Evolutionary conservation across 1,140 invertebrate genomes (phyloP).

Genomic region (Leguminivora glycinivorella): DNA sequence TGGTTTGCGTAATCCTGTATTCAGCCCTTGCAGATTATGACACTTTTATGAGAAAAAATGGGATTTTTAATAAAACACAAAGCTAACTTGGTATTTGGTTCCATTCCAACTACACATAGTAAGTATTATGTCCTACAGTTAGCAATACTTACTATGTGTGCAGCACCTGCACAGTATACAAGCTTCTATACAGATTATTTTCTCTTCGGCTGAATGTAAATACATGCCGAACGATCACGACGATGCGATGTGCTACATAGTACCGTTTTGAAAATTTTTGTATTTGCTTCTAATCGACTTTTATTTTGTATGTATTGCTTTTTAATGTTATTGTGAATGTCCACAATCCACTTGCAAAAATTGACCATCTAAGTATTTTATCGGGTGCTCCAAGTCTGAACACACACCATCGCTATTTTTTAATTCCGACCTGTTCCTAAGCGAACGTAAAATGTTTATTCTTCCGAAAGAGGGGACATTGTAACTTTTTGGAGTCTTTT

Average conservation of each 20-base stretch:
- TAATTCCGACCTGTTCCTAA: slow-evolving; percentile 54
- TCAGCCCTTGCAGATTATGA: slow-evolving; percentile 33
- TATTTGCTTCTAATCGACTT: no score
- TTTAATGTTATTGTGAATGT: no score
- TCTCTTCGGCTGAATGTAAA: no score
- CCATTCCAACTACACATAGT: not conserved
- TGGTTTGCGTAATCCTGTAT: slow-evolving; percentile 43
- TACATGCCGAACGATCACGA: no score
- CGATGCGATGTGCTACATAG: no score
- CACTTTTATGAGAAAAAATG: slow-evolving; percentile 9
- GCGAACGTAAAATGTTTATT: slow-evolving; percentile 73
- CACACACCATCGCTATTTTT: slow-evolving; percentile 39
- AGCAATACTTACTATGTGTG: no score
- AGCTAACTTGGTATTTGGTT: not conserved
- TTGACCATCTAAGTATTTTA: not conserved
- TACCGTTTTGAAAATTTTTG: no score
- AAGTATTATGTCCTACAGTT: no score
- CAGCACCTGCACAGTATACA: no score
- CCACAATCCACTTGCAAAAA: not conserved
- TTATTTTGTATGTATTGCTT: no score
- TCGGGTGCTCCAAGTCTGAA: slow-evolving; percentile 34
- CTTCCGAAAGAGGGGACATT: slow-evolving; percentile 58
- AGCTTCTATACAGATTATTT: no score
- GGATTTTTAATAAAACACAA: not conserved
- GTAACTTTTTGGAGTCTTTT: slow-evolving; percentile 66